Evolutionary conservation across 1,140 invertebrate genomes (phyloP).

Genomic region (Philotrypesis tridentata): DNA sequence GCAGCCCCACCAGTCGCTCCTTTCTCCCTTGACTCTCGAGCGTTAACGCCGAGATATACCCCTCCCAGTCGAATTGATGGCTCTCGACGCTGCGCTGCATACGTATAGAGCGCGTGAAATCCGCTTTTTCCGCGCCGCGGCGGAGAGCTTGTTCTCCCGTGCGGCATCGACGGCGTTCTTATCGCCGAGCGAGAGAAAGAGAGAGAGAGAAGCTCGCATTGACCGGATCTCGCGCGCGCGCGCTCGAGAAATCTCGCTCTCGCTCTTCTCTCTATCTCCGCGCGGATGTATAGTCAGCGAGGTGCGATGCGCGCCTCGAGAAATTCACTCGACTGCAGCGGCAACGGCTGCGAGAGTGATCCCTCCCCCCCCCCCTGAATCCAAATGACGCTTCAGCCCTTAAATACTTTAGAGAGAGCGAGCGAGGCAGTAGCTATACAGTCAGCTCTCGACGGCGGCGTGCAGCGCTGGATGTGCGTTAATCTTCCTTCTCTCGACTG

Average conservation of each 20-base stretch:
- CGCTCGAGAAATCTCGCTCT: neutral
- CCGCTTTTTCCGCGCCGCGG: too few relatives aligned
- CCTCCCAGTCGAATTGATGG: too few relatives aligned
- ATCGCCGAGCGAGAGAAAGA: too few relatives aligned
- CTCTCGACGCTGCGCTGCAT: too few relatives aligned
- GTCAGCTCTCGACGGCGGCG: too few relatives aligned
- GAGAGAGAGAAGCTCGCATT: neutral
- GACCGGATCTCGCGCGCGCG: neutral
- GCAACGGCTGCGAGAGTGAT: neutral
- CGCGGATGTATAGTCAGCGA: neutral
- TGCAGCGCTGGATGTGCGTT: too few relatives aligned
- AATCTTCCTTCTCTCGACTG: neutral
- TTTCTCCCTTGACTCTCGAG: too few relatives aligned
- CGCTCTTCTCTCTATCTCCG: too few relatives aligned
- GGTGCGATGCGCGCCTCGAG: neutral
- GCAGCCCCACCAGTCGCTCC: too few relatives aligned
- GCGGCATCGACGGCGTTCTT: neutral
- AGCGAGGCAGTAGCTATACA: too few relatives aligned
- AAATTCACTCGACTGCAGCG: neutral
- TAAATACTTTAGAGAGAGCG: neutral
- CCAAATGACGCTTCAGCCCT: neutral
- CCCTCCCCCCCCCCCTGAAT: neutral
- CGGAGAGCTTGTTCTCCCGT: neutral
- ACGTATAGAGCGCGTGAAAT: too few relatives aligned
- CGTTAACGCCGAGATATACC: too few relatives aligned